Evolutionary conservation across 1,140 invertebrate genomes (phyloP).

Genomic region (Drosophila lowei): DNA sequence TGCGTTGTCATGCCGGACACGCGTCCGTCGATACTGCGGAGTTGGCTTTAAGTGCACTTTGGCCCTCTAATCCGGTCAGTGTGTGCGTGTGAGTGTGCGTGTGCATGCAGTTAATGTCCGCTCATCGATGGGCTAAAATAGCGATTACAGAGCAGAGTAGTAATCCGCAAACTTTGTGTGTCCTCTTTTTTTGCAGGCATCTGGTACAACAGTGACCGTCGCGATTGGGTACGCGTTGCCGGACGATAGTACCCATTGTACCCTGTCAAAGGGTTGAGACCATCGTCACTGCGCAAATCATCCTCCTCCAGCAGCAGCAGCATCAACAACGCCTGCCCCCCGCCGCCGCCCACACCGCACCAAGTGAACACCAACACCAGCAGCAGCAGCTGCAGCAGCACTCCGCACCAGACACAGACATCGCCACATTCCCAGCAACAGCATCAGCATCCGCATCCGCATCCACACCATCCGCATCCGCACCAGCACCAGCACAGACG

Average conservation of each 20-base stretch:
- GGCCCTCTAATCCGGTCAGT: constrained; percentile 39
- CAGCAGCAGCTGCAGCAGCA: constrained; percentile 54
- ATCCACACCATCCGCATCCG: constrained; percentile 40
- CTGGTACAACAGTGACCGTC: constrained; percentile 83
- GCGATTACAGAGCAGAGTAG: constrained; percentile 36
- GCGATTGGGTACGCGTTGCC: constrained; percentile 83
- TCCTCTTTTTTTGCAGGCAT: constrained; percentile 63
- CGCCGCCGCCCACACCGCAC: constrained; percentile 78
- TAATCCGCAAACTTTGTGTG: constrained; percentile 22
- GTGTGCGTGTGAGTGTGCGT: constrained; percentile 15
- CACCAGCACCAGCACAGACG: constrained; percentile 39
- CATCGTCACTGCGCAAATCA: constrained; percentile 82
- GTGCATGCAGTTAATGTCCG: constrained; percentile 58
- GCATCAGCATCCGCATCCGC: constrained; percentile 30
- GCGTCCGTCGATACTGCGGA: constrained; percentile 38
- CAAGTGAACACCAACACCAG: constrained; percentile 58
- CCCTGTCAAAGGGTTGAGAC: constrained; percentile 83
- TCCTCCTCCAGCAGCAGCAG: constrained; percentile 76
- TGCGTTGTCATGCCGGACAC: constrained; percentile 66
- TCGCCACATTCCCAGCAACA: constrained; percentile 28
- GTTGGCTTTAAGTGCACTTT: constrained; percentile 73
- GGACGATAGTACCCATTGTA: constrained; percentile 83
- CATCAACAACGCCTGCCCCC: constrained; percentile 79
- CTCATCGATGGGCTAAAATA: constrained; percentile 62
- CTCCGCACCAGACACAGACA: constrained; percentile 50